Base-by-base conservation (phyloP, 2,888 invertebrate species). In the Cosmorhoe ocellata region DNA sequence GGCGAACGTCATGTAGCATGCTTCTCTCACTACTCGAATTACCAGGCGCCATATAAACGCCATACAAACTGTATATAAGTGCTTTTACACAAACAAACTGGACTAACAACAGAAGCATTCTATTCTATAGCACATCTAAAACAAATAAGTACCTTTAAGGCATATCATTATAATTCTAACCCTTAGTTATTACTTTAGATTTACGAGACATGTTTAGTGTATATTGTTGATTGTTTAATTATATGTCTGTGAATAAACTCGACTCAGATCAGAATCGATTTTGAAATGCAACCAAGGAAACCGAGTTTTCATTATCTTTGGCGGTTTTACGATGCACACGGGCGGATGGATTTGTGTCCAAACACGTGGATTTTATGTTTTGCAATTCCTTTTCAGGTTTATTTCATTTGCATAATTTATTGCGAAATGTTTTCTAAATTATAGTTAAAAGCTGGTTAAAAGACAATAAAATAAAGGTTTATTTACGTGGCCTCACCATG, bases 161-260 rank as follows among this genome's bases (percentile, higher is more conserved):
- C 37, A 37, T 13, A 14, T 50, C 47, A 43, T 49, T 37, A 34
- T 40, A 33, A 61, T 61, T 65, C 61, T 66, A 66, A 66, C 61
- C 50, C 47, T 45, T 51, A 64, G 61, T 66, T 67, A 69, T 71
- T 55, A 65, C 61, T 63, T 61, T 59, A 72, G 76, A 81, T 81
- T 82, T 81, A 82, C 66, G 79, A 75, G 66, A 69, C 73, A 72
- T 61, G 45, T 62, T 69, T 65, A 70, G 68, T 68, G 67, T 69
- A 68, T 67, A 68, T 68, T 68, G 66, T 66, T 67, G 76, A 76
- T 74, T 74, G 73, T 81, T 76, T 80, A 80, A 81, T 81, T 79
- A 81, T 69, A 53, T 58, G 59, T 56, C 49, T 61, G 63, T 62
- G 68, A 75, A 76, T 71, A 70, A 69, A 68, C 63, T 58, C 57